Evolutionary conservation across 2,113 vertebrate species (phyloP), one percentile per base, ranked within the genome.

Genomic region (Tautogolabrus adspersus): DNA sequence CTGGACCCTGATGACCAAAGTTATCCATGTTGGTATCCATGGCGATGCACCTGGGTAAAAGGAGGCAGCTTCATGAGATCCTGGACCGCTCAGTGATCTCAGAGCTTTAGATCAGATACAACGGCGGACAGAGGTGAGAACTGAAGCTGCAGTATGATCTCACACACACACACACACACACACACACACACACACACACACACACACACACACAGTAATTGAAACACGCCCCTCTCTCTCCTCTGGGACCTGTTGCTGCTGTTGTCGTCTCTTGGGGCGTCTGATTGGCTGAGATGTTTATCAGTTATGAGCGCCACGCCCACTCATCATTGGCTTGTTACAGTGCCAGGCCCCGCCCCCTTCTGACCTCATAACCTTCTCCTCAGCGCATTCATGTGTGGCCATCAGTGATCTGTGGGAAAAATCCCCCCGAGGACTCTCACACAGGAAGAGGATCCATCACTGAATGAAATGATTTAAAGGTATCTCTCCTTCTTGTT

Each of bases 261-360:
- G 40, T 72, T 65, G 21, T 60, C 10, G 3, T 70, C 64, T 61
- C 76, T 77, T 7, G 47, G 75, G 66, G 49, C 71, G 63, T 88
- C 88, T 88, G 82, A 90, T 90, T 91, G 89, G 88, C 72, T 85
- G 26, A 82, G 91, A 92, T 92, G 75, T 60, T 92, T 92, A 93
- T 92, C 92, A 85, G 72, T 61, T 44, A 61, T 57, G n/a, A 56
- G 40, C 13, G 51, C 46, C 66, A 90, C 81, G 47, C 72, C 81
- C 79, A 79, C 81, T 74, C 74, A 81, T 82, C 77, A 87, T 49
- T 47, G 75, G 67, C 81, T 80, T 62, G 69, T 85, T 76, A 77
- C 61, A 26, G 67, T 30, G 62, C 23, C 46, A 22, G 44, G 46
- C 52, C 67, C 3, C 62, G 51, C 64, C 73, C 67, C 72, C 66